Evolutionary conservation across 2,797 vertebrate species (phyloP).

Genomic region (Pangasius macronema): DNA sequence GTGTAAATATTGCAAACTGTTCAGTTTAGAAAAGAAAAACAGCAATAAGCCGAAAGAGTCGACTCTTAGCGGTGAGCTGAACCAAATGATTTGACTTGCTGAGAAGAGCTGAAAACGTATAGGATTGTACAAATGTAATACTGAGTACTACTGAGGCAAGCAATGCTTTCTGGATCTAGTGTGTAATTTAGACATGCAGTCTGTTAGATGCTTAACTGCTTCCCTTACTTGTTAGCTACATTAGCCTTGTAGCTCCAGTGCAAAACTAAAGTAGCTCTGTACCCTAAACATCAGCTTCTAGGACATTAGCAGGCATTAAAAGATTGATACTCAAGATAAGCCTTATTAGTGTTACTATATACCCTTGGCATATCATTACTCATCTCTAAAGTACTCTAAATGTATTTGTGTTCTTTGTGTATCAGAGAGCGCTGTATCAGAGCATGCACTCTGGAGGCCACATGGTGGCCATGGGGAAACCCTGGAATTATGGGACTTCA

Average conservation of each 20-base stretch:
- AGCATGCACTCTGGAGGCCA: conserved; percentile 78
- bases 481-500: conserved; percentile 72
- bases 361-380: not conserved
- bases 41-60: not conserved
- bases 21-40: not conserved
- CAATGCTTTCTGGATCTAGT: not conserved
- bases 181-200: not conserved
- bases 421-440: conserved; percentile 83
- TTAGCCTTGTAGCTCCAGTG: not conserved
- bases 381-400: not conserved
- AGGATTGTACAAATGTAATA: not conserved
- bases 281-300: not conserved
- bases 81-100: not conserved
- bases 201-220: not conserved
- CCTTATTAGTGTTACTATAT: not conserved
- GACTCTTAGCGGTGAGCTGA: not conserved
- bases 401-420: not conserved
- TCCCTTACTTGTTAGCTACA: not conserved
- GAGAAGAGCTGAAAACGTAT: not conserved
- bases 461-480: conserved; percentile 75
- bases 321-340: not conserved
- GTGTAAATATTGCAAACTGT: not conserved
- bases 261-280: not conserved
- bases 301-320: not conserved
- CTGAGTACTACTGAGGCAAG: not conserved